Percentiles rank a stretch among this genome's conserved stretches.
These are phyloP conservation scores for Lypha dubia DNA, from an alignment of 2,888 invertebrate genomes.

Conservation along the genomic window DNA sequence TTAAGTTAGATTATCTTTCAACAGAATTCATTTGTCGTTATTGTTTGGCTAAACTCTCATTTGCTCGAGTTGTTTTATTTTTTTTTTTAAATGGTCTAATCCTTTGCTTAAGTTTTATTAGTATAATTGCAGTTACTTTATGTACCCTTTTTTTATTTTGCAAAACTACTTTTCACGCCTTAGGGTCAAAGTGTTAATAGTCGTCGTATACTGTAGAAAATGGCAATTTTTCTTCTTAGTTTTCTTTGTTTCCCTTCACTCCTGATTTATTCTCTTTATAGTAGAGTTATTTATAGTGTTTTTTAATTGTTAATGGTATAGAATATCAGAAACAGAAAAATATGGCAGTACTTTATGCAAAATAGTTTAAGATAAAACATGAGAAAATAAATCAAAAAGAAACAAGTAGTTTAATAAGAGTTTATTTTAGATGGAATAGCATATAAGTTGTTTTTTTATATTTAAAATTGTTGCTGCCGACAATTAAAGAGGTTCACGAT, in stretches of 20 bases:
- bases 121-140: slow-evolving; percentile 5
- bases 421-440: too few species aligned
- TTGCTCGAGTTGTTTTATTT: background rate
- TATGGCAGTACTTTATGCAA: too few species aligned
- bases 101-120: slow-evolving; percentile 9
- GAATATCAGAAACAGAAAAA: background rate
- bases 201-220: slow-evolving; percentile 43
- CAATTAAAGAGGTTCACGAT: too few species aligned
- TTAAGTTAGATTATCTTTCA: background rate
- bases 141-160: slow-evolving; percentile 17
- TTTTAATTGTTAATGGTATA: background rate
- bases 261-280: background rate
- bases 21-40: slow-evolving; percentile 41
- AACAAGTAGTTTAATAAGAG: too few species aligned
- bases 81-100: background rate
- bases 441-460: too few species aligned
- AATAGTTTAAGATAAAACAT: too few species aligned
- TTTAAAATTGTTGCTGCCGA: too few species aligned
- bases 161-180: slow-evolving; percentile 29
- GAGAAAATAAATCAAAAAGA: too few species aligned
- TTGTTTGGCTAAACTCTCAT: slow-evolving; percentile 33
- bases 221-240: slow-evolving; percentile 16
- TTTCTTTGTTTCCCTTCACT: background rate
- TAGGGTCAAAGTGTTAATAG: slow-evolving; percentile 63
- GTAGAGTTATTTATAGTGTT: background rate